These are phyloP conservation scores for Rhagium mordax DNA, from an alignment of 2,888 invertebrate species.

Conservation along the genomic window DNA sequence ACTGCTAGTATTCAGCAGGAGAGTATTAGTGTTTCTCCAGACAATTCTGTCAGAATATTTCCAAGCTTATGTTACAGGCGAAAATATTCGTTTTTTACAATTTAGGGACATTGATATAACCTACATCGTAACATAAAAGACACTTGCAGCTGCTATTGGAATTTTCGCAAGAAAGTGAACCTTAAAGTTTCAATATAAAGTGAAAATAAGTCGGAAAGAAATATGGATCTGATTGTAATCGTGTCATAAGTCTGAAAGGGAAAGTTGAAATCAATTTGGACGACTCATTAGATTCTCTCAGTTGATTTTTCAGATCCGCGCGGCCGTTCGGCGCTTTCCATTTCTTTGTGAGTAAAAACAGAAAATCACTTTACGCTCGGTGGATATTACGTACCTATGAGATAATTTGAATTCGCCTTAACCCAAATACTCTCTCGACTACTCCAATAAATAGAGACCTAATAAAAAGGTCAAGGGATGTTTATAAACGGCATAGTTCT, in stretches of 20 bases:
- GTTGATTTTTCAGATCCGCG: constrained; percentile 41
- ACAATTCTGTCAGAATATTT: too few species aligned
- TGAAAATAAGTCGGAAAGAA: constrained; percentile 16
- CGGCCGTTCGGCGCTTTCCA: constrained; percentile 13
- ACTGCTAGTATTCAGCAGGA: too few species aligned
- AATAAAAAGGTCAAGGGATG: too few species aligned
- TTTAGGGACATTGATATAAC: too few species aligned
- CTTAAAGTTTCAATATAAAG: background rate
- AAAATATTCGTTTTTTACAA: too few species aligned
- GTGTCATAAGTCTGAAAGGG: constrained; percentile 8
- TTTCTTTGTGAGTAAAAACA: constrained; percentile 18
- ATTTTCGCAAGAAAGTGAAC: background rate
- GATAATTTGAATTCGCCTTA: background rate
- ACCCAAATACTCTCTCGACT: background rate
- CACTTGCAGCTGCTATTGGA: background rate
- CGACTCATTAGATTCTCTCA: constrained; percentile 47
- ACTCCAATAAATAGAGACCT: too few species aligned
- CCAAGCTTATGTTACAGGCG: too few species aligned
- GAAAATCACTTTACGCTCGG: constrained; percentile 36
- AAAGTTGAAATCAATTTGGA: constrained; percentile 36
- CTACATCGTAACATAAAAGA: background rate
- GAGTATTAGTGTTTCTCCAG: too few species aligned
- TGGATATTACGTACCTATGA: background rate
- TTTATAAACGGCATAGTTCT: too few species aligned
- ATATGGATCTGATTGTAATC: constrained; percentile 20